A percentile compares a stretch with the other conserved stretches of the same genome.
Conservation (phyloP, 2,888 invertebrate species). For the Hemistola chrysoprasaria region DNA sequence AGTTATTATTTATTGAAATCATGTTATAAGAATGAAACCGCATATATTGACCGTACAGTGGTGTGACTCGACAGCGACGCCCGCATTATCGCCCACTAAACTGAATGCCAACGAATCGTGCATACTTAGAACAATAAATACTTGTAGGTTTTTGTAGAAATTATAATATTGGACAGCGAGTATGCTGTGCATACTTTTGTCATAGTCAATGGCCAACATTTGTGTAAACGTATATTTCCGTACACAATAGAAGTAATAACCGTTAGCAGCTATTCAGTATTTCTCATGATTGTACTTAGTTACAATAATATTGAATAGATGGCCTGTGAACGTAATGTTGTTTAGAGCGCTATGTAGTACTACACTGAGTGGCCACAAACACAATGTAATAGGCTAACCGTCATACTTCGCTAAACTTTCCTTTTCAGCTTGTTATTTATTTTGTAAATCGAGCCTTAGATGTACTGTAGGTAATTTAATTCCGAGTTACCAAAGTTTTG, state of each 20-base stretch:
- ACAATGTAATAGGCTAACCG: conserved; percentile 4
- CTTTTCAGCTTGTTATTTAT: conserved; percentile 39
- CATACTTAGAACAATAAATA: conserved; percentile 33
- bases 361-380: conserved; percentile 7
- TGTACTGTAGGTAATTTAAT: conserved; percentile 61
- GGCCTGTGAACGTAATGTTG: conserved; percentile 34
- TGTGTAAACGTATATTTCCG: conserved; percentile 31
- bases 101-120: conserved; percentile 30
- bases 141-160: conserved; percentile 30
- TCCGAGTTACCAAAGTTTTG: conserved; percentile 76
- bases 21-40: conserved; percentile 10
- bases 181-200: conserved; percentile 54
- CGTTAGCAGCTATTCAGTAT: conserved; percentile 44
- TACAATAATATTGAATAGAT: conserved; percentile 28
- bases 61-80: conserved; percentile 58
- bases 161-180: conserved; percentile 32
- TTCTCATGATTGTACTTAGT: conserved; percentile 41
- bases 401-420: conserved; percentile 43
- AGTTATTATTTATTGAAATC: conserved; percentile 11
- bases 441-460: conserved; percentile 45
- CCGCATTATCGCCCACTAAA: conserved; percentile 39
- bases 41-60: conserved; percentile 57
- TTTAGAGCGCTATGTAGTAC: conserved; percentile 20
- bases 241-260: conserved; percentile 29
- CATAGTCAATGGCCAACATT: conserved; percentile 35